These are phyloP conservation scores for Drosophila kambysellisi DNA, from an alignment of 2,888 invertebrate genomes.

Conservation along the genomic window DNA sequence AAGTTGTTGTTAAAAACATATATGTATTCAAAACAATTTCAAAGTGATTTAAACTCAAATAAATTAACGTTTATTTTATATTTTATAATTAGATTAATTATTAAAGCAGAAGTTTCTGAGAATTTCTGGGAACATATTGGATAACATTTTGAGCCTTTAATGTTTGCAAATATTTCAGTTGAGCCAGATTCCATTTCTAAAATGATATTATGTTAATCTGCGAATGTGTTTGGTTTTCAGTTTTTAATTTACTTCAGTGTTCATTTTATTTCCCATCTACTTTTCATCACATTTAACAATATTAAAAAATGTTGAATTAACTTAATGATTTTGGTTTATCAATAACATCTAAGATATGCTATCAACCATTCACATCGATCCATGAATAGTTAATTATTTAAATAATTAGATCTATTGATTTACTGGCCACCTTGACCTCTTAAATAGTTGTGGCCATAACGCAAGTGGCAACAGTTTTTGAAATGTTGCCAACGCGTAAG, in stretches of 20 bases:
- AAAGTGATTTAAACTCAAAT: too few relatives aligned
- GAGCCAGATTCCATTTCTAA: background rate
- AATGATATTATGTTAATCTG: too few relatives aligned
- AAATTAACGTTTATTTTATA: too few relatives aligned
- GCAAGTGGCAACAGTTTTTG: background rate
- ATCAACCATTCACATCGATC: background rate
- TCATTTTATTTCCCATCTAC: background rate
- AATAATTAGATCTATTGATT: constrained; percentile 13
- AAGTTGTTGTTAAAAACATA: too few relatives aligned
- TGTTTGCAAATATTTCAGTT: background rate
- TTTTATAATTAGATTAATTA: constrained; percentile 3
- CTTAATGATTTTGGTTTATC: background rate
- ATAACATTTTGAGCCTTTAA: background rate
- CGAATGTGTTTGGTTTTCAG: background rate
- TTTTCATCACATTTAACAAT: background rate
- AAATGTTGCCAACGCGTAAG: constrained; percentile 13
- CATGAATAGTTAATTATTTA: background rate
- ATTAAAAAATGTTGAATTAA: background rate
- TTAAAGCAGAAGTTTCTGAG: background rate
- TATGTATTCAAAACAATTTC: too few relatives aligned
- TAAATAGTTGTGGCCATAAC: background rate
- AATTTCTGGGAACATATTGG: background rate
- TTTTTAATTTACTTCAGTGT: background rate
- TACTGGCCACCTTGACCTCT: background rate
- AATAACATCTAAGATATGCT: background rate